These are phyloP conservation scores for Ceramica pisi DNA, from an alignment of 2,888 invertebrate species.

Conservation along the genomic window DNA sequence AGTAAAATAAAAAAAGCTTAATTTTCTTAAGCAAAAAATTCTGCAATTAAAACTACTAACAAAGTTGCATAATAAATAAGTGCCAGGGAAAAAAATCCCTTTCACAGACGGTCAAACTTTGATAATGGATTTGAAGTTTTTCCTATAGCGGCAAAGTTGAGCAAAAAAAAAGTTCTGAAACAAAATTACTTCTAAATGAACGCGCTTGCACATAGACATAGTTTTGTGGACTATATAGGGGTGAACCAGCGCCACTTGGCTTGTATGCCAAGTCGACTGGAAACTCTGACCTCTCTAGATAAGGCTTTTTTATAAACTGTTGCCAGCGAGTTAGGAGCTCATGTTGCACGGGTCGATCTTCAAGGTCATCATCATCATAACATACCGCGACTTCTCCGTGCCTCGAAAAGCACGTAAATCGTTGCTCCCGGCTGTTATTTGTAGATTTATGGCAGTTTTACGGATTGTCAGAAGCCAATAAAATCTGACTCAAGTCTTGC, in stretches of 20 bases:
- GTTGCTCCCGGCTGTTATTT: no score
- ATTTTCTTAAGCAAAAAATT: neutral
- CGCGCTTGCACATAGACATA: constrained; percentile 17
- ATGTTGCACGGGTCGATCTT: no score
- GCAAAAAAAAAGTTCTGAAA: constrained; percentile 21
- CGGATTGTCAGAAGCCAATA: no score
- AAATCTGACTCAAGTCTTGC: no score
- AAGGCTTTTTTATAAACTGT: constrained; percentile 2
- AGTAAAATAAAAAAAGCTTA: neutral
- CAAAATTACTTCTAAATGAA: constrained; percentile 54
- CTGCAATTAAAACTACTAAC: constrained; percentile 14
- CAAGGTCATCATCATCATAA: no score
- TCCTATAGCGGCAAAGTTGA: neutral
- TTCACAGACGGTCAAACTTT: constrained; percentile 11
- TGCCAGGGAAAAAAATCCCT: neutral
- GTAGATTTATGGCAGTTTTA: no score
- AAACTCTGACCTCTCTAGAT: constrained; percentile 3
- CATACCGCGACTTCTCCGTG: no score
- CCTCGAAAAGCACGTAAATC: no score
- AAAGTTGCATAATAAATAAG: constrained; percentile 20
- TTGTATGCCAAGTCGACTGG: constrained; percentile 31
- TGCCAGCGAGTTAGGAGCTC: neutral
- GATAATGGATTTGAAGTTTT: constrained; percentile 16
- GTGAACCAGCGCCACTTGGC: constrained; percentile 24
- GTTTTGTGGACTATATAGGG: constrained; percentile 16